Evolutionary conservation across 2,797 vertebrate genomes (phyloP).

Genomic region (Pangasius mekongensis): DNA sequence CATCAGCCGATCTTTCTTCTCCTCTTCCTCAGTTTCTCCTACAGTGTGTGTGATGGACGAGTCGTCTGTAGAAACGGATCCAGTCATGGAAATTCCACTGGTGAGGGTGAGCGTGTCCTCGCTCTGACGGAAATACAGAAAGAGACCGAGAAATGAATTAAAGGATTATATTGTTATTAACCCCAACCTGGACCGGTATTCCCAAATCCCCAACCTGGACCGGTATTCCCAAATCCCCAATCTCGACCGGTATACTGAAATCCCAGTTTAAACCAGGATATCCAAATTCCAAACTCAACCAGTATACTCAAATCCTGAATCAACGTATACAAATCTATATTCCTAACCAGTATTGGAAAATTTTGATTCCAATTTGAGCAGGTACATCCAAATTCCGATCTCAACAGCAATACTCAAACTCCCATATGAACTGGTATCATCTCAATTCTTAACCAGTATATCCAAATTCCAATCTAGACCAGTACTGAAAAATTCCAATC

Average conservation of each 20-base stretch:
- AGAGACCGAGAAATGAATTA: neutral
- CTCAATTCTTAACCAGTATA: neutral
- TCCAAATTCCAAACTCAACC: too few relatives aligned
- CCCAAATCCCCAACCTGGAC: neutral
- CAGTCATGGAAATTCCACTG: conserved; percentile 56
- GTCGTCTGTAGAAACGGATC: conserved; percentile 82
- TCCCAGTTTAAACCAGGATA: neutral
- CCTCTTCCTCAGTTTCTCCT: conserved; percentile 75
- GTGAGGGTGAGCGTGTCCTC: conserved; percentile 53
- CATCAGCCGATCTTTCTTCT: conserved; percentile 82
- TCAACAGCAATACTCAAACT: too few relatives aligned
- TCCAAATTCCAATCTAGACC: neutral
- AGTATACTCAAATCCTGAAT: too few relatives aligned
- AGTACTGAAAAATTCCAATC: neutral
- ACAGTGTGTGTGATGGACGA: conserved; percentile 52
- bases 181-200: too few relatives aligned
- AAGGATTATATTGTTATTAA: neutral
- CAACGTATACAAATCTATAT: too few relatives aligned
- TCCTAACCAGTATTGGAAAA: neutral
- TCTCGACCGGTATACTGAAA: neutral
- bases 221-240: neutral
- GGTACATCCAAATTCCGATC: too few relatives aligned
- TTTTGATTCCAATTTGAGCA: neutral
- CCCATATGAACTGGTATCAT: neutral
- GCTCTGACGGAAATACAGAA: conserved; percentile 50